phyloP scores from a whole-genome alignment of 2,797 vertebrate genomes.

The Holocentrus rufus region DNA sequence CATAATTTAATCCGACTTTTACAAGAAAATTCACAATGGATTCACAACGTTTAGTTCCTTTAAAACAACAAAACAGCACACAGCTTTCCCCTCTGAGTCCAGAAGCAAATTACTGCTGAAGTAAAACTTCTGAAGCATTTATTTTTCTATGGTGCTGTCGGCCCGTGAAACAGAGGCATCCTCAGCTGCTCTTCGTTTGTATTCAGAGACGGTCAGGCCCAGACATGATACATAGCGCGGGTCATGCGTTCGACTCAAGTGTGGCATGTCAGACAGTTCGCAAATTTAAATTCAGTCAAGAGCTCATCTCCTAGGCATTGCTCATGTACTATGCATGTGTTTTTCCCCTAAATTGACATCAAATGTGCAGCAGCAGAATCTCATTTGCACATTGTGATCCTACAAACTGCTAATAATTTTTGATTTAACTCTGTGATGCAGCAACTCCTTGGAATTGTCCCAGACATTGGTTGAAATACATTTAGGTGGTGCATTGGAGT shows the following conservation, averaged over 20 bases:
- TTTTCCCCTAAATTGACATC: slow-evolving; percentile 20
- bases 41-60: no score
- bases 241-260: background rate
- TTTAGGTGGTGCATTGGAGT: background rate
- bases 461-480: background rate
- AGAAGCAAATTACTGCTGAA: background rate
- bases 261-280: slow-evolving; percentile 10
- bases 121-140: background rate
- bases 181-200: slow-evolving; percentile 8
- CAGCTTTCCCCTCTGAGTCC: no score
- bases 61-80: no score
- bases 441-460: background rate
- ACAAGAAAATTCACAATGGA: no score
- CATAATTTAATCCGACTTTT: no score
- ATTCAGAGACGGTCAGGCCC: slow-evolving; percentile 15
- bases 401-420: slow-evolving; percentile 11
- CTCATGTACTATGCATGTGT: slow-evolving; percentile 34
- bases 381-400: slow-evolving; percentile 14
- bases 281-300: slow-evolving; percentile 20
- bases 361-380: slow-evolving; percentile 10
- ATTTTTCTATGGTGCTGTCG: background rate
- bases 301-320: slow-evolving; percentile 6
- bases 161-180: no score
- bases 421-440: slow-evolving; percentile 9
- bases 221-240: slow-evolving; percentile 7